Base-by-base conservation (phyloP, 2,888 invertebrate genomes). In the Adela reaumurella region DNA sequence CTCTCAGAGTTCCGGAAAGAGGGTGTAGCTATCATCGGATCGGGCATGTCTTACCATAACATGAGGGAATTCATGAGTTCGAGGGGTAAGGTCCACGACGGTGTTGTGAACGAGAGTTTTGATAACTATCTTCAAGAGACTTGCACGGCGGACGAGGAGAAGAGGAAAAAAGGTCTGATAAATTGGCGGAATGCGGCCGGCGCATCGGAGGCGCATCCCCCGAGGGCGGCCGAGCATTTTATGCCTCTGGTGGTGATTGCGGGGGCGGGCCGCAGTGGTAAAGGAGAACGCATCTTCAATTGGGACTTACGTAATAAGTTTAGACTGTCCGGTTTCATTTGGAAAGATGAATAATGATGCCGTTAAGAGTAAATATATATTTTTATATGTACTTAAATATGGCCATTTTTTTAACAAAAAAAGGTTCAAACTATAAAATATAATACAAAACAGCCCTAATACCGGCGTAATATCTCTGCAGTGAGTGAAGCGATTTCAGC, bases 241-340 rank as follows among this genome's bases (percentile, higher is more conserved):
- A 77, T 78, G 77, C 77, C 77, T 0, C 56, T 77, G 14, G 59
- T 77, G 1, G 77, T 78, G 0, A 57, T 72, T 0, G 77, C 77
- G 0, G 77, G 77, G 0, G 77, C 77, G 0, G 77, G 77, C 0
- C 77, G 77, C 0, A 52, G 64, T 0, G 61, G 62, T 14, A 57
- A 63, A 1, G 77, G 70, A 1, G 58, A 71, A 49, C 58, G 70
- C 19, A 65, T 77, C n/a, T 74, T 76, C 46, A 73, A 74, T 20
- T 77, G 76, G 74, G 77, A 77, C 47, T 62, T 74, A 65, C 58
- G 64, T 45, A 63, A 62, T 1, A 65, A 63, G 2, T 77, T 76
- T 52, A 64, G 74, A 54, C 56, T 78, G 3, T 74, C 76, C 47
- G 68, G 65, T 0, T 78, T 73, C 53, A 60, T 74, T n/a, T 78